These are phyloP conservation scores for Nicator chloris DNA, from an alignment of 2,113 vertebrate genomes.

Conservation along the genomic window DNA sequence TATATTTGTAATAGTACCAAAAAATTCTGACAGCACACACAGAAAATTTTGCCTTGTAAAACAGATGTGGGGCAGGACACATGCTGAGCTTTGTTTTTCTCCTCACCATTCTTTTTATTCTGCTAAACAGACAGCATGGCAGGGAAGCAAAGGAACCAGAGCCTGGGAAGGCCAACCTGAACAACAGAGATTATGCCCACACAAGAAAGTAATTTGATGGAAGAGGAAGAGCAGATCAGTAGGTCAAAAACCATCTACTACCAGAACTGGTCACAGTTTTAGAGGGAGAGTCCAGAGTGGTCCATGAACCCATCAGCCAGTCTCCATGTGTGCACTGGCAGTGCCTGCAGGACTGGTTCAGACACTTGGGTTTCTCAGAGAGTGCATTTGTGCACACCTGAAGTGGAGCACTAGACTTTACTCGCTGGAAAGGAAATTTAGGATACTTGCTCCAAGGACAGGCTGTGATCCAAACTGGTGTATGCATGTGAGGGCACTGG, in stretches of 20 bases:
- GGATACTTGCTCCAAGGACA: neutral
- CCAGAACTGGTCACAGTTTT: neutral
- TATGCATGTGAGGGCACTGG: accelerated
- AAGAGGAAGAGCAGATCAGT: neutral
- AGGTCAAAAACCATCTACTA: neutral
- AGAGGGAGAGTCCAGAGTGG: neutral
- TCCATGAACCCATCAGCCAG: neutral
- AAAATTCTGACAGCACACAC: neutral
- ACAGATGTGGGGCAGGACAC: neutral
- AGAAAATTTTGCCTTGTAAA: neutral
- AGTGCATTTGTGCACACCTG: neutral
- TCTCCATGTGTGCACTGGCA: no score
- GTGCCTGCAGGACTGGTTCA: neutral
- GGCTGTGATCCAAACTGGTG: neutral
- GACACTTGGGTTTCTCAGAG: neutral
- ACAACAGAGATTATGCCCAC: neutral
- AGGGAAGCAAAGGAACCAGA: neutral
- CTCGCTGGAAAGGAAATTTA: neutral
- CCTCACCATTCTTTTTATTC: neutral
- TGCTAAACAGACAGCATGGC: accelerated
- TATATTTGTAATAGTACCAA: neutral
- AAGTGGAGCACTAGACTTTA: neutral
- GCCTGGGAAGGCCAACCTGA: neutral
- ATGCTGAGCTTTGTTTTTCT: neutral
- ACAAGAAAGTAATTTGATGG: neutral